Conservation (phyloP, 2,888 invertebrate species). For the Cacoxenus indagator region DNA sequence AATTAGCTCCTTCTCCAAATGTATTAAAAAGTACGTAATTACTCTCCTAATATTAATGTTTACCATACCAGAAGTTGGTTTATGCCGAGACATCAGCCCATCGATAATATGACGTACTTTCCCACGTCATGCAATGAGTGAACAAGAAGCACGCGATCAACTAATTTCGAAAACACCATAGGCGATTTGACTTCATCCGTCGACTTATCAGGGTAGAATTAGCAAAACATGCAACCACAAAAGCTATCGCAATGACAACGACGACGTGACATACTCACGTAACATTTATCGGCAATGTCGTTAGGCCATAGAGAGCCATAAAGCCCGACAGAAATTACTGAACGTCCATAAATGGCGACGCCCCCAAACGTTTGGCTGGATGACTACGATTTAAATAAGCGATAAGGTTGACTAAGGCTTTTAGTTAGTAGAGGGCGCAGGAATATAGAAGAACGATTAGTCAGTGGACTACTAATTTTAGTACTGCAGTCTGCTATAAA, state of each 20-base stretch:
- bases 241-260: neutral
- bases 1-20: no score
- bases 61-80: no score
- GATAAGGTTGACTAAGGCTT: neutral
- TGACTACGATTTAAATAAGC: neutral
- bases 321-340: neutral
- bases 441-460: neutral
- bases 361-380: neutral
- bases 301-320: neutral
- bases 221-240: neutral
- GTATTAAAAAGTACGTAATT: no score
- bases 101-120: no score
- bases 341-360: neutral
- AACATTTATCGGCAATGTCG: conserved; percentile 42
- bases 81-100: no score
- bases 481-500: no score
- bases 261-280: conserved; percentile 41
- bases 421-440: neutral
- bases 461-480: no score
- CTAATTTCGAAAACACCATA: neutral
- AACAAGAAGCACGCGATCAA: neutral
- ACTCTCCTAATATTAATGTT: no score
- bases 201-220: no score
- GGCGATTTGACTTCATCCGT: neutral
- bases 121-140: no score